Base-by-base conservation (phyloP, 2,888 invertebrate species). In the Allophyes oxyacanthae region DNA sequence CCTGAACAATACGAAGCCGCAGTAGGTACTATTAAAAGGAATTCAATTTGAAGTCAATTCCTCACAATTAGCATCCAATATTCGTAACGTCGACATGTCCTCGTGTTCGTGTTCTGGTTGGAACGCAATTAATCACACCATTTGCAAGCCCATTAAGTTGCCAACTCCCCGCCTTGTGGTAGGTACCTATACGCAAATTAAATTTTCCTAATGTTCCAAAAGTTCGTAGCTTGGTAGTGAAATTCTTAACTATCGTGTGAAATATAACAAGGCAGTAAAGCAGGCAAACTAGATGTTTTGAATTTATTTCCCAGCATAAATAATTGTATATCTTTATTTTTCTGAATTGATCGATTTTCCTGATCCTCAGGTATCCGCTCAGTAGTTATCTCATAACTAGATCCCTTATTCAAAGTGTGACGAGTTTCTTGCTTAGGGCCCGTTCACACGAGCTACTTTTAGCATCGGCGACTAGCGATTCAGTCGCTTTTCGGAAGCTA, bases 111-210 rank as follows among this genome's bases (percentile, higher is more conserved):
- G 60, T 52, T 44, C 40, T 49, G 25, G 50, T 50, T 20, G 56
- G 25, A 64, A 72, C 59, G 68, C 66, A 56, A 75, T 75, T 75
- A 75, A 75, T 75, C 73, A 73, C 62, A 61, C 46, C 64, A 75
- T 73, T 75, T 64, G 56, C 40, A 65, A 60, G 65, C 53, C 57
- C 41, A 50, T 63, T 62, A 71, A 70, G 56, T 64, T 38, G 20
- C 51, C 63, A 57, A 26, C 48, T 14, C 44, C 42, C 42, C 42
- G 11, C 37, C 56, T 64, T 46, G 46, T 20, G 38, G 56, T 45
- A 56, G 50, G 43, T 20, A n/a, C n/a, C n/a, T n/a, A 20, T 20
- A 20, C 49, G 40, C 44, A 34, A 72, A 68, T 64, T 74, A 40
- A 52, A 65, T 70, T 70, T 65, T 57, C 51, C 37, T 56, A 53